A percentile compares a stretch with the other conserved stretches of the same genome.
Conservation (phyloP, 2,888 invertebrate genomes). For the Erebia aethiops region DNA sequence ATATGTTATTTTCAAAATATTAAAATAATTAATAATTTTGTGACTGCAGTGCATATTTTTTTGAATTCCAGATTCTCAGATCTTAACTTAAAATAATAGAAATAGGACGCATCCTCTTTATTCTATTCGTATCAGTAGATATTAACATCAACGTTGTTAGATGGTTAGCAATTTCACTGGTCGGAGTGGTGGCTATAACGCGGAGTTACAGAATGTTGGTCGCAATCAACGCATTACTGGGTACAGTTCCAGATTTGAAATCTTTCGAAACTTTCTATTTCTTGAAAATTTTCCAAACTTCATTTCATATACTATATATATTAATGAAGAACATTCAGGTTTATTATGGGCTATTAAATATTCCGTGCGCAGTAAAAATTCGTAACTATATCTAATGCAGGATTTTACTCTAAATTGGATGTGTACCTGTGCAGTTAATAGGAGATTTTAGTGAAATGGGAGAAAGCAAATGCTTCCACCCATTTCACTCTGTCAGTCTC, state of each 20-base stretch:
- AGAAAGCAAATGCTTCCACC: no score
- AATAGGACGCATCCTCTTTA: slow-evolving; percentile 41
- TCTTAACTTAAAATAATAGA: neutral
- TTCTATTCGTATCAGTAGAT: slow-evolving; percentile 44
- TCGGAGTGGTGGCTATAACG: slow-evolving; percentile 40
- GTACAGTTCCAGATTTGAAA: slow-evolving; percentile 24
- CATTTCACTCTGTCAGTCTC: no score
- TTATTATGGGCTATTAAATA: neutral
- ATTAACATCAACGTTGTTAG: slow-evolving; percentile 57
- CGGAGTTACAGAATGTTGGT: slow-evolving; percentile 57
- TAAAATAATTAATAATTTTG: no score
- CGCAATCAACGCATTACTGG: slow-evolving; percentile 36
- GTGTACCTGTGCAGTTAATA: no score
- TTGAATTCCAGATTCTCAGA: no score
- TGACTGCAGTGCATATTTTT: no score
- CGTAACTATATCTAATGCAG: no score
- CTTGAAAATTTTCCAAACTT: neutral
- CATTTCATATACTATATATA: neutral
- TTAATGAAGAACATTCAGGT: neutral
- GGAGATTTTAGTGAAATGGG: no score
- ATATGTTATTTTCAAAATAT: no score
- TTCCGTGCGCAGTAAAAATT: neutral
- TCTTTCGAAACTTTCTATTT: slow-evolving; percentile 10
- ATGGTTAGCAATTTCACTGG: slow-evolving; percentile 69
- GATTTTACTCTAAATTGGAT: neutral